Evolutionary conservation across 2,113 vertebrate species (phyloP).

Genomic region (human): GRCh38 chr3:156498001-156498500

Average conservation of each 20-base stretch:
- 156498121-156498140: background rate
- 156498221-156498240: background rate
- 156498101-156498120: background rate
- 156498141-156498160: background rate
- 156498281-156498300: background rate
- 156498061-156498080: background rate
- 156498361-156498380: no score
- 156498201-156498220: background rate
- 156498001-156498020: background rate
- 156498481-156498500: no score
- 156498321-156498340: no score
- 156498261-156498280: background rate
- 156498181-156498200: background rate
- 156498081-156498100: background rate
- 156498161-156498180: background rate
- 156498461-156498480: no score
- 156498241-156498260: background rate
- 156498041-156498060: background rate
- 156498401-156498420: no score
- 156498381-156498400: no score
- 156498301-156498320: no score
- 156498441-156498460: no score
- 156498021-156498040: background rate
- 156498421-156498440: no score
- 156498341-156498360: no score